Evolutionary conservation across 2,888 invertebrate genomes (phyloP).

Genomic region (Achlya flavicornis): DNA sequence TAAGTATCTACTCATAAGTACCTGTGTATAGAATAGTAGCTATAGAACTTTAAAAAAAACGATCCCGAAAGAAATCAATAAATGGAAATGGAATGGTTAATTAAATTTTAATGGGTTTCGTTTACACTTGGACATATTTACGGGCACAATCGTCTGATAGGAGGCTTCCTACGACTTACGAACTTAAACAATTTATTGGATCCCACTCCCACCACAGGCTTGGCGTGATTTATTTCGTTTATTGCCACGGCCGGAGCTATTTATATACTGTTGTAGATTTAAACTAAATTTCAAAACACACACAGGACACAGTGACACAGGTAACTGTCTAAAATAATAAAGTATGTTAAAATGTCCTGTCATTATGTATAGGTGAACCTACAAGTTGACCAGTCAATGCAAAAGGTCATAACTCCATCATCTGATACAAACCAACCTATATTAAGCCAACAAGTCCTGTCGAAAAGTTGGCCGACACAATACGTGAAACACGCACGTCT

Average conservation of each 20-base stretch:
- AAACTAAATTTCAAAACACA: not conserved
- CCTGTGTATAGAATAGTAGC: no score
- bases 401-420: no score
- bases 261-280: conserved; percentile 19
- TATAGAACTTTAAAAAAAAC: conserved; percentile 28
- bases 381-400: no score
- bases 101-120: conserved; percentile 68
- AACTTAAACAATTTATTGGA: conserved; percentile 54
- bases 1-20: no score
- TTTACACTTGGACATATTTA: conserved; percentile 63
- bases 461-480: not conserved
- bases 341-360: no score
- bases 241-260: conserved; percentile 24
- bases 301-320: no score
- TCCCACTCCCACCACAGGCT: conserved; percentile 32
- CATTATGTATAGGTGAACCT: no score
- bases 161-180: conserved; percentile 49
- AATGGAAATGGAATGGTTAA: conserved; percentile 64
- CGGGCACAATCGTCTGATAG: conserved; percentile 40
- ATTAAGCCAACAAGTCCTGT: no score
- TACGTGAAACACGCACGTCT: conserved; percentile 14
- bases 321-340: no score
- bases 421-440: no score
- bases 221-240: conserved; percentile 28
- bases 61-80: conserved; percentile 65